Conservation (phyloP, 2,888 invertebrate genomes). For the Tiliacea citrago region DNA sequence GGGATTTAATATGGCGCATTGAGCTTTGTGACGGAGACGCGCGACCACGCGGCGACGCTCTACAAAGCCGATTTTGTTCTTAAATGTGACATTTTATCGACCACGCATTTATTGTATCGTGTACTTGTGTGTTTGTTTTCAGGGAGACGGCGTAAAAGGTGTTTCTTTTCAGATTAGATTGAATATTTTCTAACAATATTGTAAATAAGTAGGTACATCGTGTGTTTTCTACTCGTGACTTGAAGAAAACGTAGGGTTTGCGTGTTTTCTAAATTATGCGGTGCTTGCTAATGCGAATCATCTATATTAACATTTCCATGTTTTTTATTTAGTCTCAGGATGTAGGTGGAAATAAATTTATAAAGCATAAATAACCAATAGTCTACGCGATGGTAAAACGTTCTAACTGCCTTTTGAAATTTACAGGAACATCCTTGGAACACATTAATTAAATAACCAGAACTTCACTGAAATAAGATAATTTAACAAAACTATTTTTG, state of each 20-base stretch:
- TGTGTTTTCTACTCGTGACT: constrained; percentile 9
- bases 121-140: constrained; percentile 9
- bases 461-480: neutral
- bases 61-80: neutral
- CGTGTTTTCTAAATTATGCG: constrained; percentile 10
- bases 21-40: neutral
- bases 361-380: constrained; percentile 23
- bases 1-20: neutral
- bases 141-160: neutral
- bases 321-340: neutral
- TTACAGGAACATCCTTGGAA: neutral
- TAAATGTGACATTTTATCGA: neutral
- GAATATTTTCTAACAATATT: constrained; percentile 2
- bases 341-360: neutral
- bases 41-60: neutral
- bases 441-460: neutral
- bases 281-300: constrained; percentile 34
- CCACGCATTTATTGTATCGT: neutral
- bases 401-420: neutral
- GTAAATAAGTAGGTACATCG: neutral
- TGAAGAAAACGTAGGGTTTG: neutral
- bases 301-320: too few relatives aligned
- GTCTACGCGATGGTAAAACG: constrained; percentile 14
- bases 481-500: neutral
- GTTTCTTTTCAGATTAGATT: constrained; percentile 4